Percentiles rank a stretch among this genome's conserved stretches.
These are phyloP conservation scores for Heliconius cydno DNA, from an alignment of 2,888 invertebrate genomes.

Conservation along the genomic window DNA sequence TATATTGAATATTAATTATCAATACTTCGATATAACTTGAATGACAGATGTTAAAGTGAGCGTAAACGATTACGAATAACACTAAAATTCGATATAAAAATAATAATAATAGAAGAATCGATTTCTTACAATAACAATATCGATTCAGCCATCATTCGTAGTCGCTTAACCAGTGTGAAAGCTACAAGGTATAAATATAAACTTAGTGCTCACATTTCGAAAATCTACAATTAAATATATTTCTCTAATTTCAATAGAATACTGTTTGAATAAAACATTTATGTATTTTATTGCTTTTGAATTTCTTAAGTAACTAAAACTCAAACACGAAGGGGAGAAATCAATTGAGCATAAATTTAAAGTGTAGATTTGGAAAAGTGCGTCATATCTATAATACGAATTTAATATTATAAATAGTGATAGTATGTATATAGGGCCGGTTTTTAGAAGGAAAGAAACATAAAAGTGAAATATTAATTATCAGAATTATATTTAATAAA, in stretches of 20 bases:
- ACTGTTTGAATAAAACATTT: conserved; percentile 19
- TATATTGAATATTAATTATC: conserved; percentile 36
- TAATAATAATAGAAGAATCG: conserved; percentile 9
- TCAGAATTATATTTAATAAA: neutral
- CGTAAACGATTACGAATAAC: conserved; percentile 18
- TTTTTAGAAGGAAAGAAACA: neutral
- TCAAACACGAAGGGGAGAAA: conserved; percentile 33
- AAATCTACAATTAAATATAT: conserved; percentile 26
- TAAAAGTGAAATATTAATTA: neutral
- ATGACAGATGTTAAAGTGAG: conserved; percentile 26
- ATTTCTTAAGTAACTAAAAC: conserved; percentile 19
- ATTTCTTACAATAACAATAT: conserved; percentile 16
- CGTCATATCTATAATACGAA: conserved; percentile 65
- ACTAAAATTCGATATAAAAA: neutral
- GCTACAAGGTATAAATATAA: conserved; percentile 29
- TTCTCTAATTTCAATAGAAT: conserved; percentile 26
- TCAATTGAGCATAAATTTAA: conserved; percentile 60
- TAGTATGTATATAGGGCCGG: conserved; percentile 44
- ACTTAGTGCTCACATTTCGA: conserved; percentile 27
- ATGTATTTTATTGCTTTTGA: conserved; percentile 22
- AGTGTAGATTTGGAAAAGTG: conserved; percentile 64
- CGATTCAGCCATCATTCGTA: conserved; percentile 24
- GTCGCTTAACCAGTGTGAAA: conserved; percentile 19
- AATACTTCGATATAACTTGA: conserved; percentile 32
- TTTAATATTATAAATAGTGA: conserved; percentile 59